A percentile compares a stretch with the other conserved stretches of the same genome.
phyloP scores from a whole-genome alignment of 2,797 vertebrate genomes.

The Diceros bicornis region DNA sequence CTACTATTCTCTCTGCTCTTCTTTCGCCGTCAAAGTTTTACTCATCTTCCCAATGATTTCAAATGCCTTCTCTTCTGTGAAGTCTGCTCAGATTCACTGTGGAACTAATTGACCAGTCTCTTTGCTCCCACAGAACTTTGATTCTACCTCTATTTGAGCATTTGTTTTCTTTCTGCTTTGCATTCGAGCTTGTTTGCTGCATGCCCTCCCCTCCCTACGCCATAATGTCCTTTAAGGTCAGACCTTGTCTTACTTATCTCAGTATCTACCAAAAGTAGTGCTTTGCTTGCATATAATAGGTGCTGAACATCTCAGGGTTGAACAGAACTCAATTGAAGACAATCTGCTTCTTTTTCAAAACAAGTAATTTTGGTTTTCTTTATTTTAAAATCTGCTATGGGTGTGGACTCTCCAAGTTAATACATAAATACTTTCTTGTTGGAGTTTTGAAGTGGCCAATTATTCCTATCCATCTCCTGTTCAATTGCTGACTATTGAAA shows the following conservation, averaged over 20 bases:
- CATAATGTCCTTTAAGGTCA: not conserved
- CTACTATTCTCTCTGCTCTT: not conserved
- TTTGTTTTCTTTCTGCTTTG: not conserved
- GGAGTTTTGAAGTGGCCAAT: not conserved
- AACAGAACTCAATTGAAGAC: not conserved
- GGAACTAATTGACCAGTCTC: not conserved
- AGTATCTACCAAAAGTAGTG: not conserved
- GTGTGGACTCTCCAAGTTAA: not conserved
- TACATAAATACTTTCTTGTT: not conserved
- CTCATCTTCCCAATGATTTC: not conserved
- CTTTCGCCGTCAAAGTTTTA: not conserved
- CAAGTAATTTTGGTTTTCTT: not conserved
- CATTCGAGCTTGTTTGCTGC: not conserved
- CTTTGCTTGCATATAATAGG: not conserved
- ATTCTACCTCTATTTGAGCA: not conserved
- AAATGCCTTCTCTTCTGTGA: not conserved
- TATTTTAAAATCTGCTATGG: not conserved
- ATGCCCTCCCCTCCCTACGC: accelerated
- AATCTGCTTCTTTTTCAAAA: not conserved
- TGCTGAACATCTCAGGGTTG: not conserved
- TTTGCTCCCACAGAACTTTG: not conserved
- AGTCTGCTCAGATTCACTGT: not conserved
- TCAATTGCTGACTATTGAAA: not conserved
- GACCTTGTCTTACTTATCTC: not conserved
- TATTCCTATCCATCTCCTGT: not conserved